Evolutionary conservation across 2,113 vertebrate species (phyloP).

Genomic region (Nanorana parkeri): DNA sequence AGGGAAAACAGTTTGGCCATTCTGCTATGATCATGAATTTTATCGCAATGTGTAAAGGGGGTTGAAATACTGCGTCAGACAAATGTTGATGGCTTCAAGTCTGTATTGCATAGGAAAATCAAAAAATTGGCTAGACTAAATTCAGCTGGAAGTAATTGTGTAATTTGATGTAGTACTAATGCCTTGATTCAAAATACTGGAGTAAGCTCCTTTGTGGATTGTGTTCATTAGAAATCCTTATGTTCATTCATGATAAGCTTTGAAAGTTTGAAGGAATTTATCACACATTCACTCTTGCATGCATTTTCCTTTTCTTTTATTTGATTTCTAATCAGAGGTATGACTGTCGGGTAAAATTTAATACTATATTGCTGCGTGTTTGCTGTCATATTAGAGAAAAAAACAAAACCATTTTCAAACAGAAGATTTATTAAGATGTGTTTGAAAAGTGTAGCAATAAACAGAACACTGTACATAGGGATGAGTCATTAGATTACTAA

Average conservation of each 20-base stretch:
- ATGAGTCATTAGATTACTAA: no score
- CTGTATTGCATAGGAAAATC: conserved; percentile 9
- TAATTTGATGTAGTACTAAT: conserved; percentile 48
- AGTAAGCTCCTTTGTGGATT: conserved; percentile 45
- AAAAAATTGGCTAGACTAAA: conserved; percentile 27
- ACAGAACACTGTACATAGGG: no score
- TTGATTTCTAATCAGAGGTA: conserved; percentile 34
- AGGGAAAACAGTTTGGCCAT: neutral
- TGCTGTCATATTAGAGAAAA: conserved; percentile 3
- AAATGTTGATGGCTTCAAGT: neutral
- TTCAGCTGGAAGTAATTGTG: conserved; percentile 27
- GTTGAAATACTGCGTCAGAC: conserved; percentile 11
- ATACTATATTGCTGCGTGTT: neutral
- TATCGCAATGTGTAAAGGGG: neutral
- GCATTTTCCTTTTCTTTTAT: neutral
- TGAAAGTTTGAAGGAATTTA: conserved; percentile 12
- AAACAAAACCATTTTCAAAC: neutral
- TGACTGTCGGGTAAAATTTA: conserved; percentile 7
- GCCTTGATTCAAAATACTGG: conserved; percentile 25
- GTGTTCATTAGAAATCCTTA: conserved; percentile 34
- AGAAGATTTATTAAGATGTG: neutral
- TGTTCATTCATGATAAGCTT: conserved; percentile 29
- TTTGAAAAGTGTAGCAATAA: no score
- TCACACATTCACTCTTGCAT: neutral
- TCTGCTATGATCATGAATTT: conserved; percentile 24